Conservation (phyloP, 2,888 invertebrate genomes). For the Exephanes ischioxanthus region DNA sequence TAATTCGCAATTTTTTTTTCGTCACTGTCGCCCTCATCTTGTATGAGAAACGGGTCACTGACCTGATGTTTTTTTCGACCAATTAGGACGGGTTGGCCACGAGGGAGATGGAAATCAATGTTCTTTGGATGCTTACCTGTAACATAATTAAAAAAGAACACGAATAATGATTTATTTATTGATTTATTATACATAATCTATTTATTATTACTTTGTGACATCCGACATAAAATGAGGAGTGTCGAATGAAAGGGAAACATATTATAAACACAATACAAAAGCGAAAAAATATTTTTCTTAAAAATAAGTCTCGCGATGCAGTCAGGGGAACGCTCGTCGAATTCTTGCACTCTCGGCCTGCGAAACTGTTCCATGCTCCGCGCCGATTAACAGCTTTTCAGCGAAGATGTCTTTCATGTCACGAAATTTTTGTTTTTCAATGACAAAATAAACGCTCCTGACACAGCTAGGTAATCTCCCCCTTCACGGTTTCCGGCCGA, state of each 20-base stretch:
- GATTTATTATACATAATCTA: background rate
- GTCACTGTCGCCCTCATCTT: background rate
- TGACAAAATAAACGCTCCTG: background rate
- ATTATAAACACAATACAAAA: background rate
- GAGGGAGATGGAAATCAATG: slow-evolving; percentile 1
- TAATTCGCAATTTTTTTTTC: background rate
- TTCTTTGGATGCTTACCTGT: slow-evolving; percentile 43
- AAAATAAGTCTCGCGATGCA: background rate
- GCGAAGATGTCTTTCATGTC: background rate
- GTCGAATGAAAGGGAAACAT: no score
- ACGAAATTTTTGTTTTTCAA: background rate
- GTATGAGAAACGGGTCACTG: slow-evolving; percentile 11
- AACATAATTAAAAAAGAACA: slow-evolving; percentile 33
- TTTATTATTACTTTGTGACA: background rate
- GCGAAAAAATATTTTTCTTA: background rate
- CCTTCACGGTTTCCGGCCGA: background rate
- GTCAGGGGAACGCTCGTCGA: background rate
- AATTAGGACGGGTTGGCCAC: background rate
- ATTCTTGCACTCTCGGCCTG: background rate
- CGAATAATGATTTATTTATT: background rate
- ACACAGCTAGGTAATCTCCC: background rate
- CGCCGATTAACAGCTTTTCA: background rate
- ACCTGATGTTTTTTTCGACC: slow-evolving; percentile 23
- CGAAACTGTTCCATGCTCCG: background rate
- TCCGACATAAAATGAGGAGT: no score